Evolutionary conservation across 2,888 invertebrate genomes (phyloP), one percentile per base, ranked within the genome.

Genomic region (Boloria euphrosyne): DNA sequence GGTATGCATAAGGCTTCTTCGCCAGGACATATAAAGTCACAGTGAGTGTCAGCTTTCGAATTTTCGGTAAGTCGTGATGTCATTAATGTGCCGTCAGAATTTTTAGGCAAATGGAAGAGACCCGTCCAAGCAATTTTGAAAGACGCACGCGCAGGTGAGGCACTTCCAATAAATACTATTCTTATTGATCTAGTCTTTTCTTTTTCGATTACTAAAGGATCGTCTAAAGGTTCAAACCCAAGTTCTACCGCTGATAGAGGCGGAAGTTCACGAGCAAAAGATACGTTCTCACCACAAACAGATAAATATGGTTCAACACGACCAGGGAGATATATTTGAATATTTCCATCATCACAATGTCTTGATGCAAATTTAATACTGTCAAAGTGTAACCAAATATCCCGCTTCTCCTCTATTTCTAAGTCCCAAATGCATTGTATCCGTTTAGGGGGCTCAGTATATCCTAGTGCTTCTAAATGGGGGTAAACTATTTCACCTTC

Each of bases 71-170:
- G 86, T 71, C 95, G 94, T 44, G 96, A 96, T 0, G 96, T 96
- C 93, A 96, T 96, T 47, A 96, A 83, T 27, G 95, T 95, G 0
- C 97, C 97, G 74, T 97, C 96, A 18, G 95, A 94, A 84, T 97
- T 97, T 73, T 97, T 94, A 0, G 97, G 97, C 74, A 97, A 89
- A 83, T 97, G 97, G 80, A 95, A 97, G 50, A 97, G 92, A 75
- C 97, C 97, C 2, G 97, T 97, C 97, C 97, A 98, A 14, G 96
- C 96, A 46, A 98, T 95, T 80, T 97, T 97, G 80, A 98, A 97
- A 13, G 96, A 95, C 13, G 97, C 96, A 67, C 96, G 93, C 0
- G 97, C 96, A 0, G 97, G 96, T 71, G 96, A 96, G 0, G 96
- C 94, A 50, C 96, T 96, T 0, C 94, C 94, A 0, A 95, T 95